phyloP scores from a whole-genome alignment of 2,113 vertebrate genomes.

The Rhinolophus ferrumequinum region DNA sequence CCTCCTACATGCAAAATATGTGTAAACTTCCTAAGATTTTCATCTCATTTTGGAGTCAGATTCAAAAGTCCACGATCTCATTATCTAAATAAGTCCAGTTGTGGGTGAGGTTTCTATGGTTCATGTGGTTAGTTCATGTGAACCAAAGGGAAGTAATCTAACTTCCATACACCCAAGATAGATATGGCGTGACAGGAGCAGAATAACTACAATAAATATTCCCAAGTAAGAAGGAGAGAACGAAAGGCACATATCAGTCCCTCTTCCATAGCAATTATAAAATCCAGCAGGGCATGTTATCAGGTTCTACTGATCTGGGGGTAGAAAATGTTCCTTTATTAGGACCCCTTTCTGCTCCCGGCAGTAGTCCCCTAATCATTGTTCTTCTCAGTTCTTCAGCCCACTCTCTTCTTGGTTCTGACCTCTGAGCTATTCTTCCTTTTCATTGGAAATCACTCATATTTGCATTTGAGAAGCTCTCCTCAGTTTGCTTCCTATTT shows the following conservation, averaged over 20 bases:
- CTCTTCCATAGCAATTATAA: background rate
- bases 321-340: background rate
- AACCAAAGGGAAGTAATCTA: background rate
- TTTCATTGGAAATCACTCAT: background rate
- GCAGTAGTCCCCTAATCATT: background rate
- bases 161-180: background rate
- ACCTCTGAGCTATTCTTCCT: background rate
- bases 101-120: background rate
- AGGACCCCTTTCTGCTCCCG: fast-evolving
- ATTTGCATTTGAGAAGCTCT: background rate
- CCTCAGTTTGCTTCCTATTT: background rate
- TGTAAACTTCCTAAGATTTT: background rate
- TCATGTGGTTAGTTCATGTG: background rate
- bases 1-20: background rate
- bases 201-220: background rate
- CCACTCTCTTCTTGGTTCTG: background rate
- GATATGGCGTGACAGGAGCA: background rate
- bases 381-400: background rate
- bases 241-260: background rate
- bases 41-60: background rate
- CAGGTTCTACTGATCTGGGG: background rate
- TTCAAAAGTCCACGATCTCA: background rate
- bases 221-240: background rate
- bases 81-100: background rate
- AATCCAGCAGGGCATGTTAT: background rate